Percentiles rank a stretch among this genome's conserved stretches.
Conservation (phyloP, 2,888 invertebrate genomes). For the Agonopterix alstromeriana region DNA sequence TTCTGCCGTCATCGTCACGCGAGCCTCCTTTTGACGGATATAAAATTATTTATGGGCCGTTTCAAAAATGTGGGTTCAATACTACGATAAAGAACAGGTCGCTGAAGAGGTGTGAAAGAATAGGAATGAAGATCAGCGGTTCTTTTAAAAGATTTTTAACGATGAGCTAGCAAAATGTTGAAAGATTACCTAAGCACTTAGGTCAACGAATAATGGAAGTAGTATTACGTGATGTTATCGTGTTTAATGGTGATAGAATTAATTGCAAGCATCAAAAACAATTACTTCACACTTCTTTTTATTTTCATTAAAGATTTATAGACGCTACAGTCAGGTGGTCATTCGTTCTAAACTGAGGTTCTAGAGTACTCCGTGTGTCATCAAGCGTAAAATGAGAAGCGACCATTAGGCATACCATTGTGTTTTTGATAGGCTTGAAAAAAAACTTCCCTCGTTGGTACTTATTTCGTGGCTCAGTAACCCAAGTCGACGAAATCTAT, state of each 20-base stretch:
- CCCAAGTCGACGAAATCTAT: background rate
- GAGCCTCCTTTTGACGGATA: conserved; percentile 52
- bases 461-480: conserved; percentile 6
- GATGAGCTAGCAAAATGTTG: too few species aligned
- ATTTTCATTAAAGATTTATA: background rate
- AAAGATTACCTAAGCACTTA: too few species aligned
- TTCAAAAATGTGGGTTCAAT: conserved; percentile 18
- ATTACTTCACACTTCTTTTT: too few species aligned
- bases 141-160: too few species aligned
- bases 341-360: background rate
- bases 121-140: too few species aligned
- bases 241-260: background rate
- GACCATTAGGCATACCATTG: conserved; percentile 16
- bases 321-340: background rate
- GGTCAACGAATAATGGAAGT: too few species aligned
- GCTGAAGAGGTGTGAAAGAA: too few species aligned
- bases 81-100: conserved; percentile 8
- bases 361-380: conserved; percentile 29
- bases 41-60: conserved; percentile 48
- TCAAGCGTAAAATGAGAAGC: conserved; percentile 47
- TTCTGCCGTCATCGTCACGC: conserved; percentile 63
- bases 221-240: background rate
- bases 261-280: background rate
- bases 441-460: conserved; percentile 10
- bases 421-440: conserved; percentile 8